A percentile compares a stretch with the other conserved stretches of the same genome.
phyloP scores from a whole-genome alignment of 2,888 invertebrate species.

The Yponomeuta malinellus region DNA sequence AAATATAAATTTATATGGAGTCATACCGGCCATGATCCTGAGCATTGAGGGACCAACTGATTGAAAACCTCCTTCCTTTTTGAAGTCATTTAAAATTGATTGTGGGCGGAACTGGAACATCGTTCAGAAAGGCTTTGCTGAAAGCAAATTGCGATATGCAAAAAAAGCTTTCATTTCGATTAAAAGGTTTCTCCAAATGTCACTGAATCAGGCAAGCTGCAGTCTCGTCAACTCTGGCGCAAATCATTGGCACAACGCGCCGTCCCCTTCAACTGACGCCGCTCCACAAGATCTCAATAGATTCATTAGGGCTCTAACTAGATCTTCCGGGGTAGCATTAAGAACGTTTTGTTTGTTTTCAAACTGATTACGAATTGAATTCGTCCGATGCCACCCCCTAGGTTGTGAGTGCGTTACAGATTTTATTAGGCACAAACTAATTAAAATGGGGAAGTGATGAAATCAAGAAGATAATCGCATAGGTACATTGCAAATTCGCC shows the following conservation, averaged over 20 bases:
- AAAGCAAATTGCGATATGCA: too few relatives aligned
- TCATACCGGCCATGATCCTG: too few relatives aligned
- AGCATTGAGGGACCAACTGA: too few relatives aligned
- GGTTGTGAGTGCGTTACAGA: not conserved
- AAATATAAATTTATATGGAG: too few relatives aligned
- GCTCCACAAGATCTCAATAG: conserved; percentile 70
- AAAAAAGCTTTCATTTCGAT: not conserved
- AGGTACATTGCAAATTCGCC: too few relatives aligned
- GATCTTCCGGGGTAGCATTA: conserved; percentile 65
- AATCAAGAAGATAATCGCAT: not conserved
- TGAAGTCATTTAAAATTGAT: too few relatives aligned
- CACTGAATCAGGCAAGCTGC: not conserved
- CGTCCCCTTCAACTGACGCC: conserved; percentile 43
- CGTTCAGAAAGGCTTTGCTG: too few relatives aligned
- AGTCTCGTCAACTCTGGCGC: conserved; percentile 34
- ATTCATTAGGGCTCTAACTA: conserved; percentile 73
- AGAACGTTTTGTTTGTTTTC: conserved; percentile 64
- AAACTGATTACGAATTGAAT: conserved; percentile 60
- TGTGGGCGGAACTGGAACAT: too few relatives aligned
- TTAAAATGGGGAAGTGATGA: not conserved
- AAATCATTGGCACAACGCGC: conserved; percentile 65
- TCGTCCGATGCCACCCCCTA: conserved; percentile 34
- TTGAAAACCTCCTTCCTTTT: too few relatives aligned
- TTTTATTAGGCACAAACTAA: not conserved
- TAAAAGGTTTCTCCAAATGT: not conserved